phyloP scores from a whole-genome alignment of 2,113 vertebrate genomes.

The Leptobrachium leishanense region DNA sequence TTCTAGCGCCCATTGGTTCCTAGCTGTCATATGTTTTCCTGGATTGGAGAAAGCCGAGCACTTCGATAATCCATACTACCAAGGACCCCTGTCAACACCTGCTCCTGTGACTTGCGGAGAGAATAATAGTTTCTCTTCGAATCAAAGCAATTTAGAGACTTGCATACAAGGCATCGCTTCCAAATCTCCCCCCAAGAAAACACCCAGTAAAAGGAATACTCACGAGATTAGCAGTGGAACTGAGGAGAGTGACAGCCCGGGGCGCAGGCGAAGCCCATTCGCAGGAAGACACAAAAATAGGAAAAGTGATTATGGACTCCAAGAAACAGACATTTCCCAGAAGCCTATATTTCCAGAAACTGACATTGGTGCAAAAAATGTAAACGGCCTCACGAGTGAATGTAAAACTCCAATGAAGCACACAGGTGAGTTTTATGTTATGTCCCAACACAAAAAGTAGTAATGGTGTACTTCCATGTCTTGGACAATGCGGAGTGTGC shows the following conservation, averaged over 20 bases:
- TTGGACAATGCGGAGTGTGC: too few species aligned
- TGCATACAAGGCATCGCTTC: constrained; percentile 63
- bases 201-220: constrained; percentile 66
- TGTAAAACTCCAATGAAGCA: constrained; percentile 68
- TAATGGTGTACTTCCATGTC: too few species aligned
- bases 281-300: constrained; percentile 65
- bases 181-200: constrained; percentile 67
- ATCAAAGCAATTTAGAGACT: constrained; percentile 66
- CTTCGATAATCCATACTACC: constrained; percentile 81
- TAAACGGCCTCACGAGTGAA: constrained; percentile 71
- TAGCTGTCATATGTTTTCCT: constrained; percentile 97
- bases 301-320: constrained; percentile 66
- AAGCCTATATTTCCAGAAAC: constrained; percentile 65
- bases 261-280: constrained; percentile 61
- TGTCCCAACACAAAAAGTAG: too few species aligned
- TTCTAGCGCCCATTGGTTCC: constrained; percentile 95
- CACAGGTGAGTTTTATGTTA: constrained; percentile 59
- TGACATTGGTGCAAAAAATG: constrained; percentile 64
- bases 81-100: constrained; percentile 63
- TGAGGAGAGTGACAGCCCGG: constrained; percentile 61
- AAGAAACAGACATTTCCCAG: constrained; percentile 64
- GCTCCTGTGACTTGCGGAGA: constrained; percentile 65
- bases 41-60: constrained; percentile 78
- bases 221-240: constrained; percentile 63
- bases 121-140: constrained; percentile 63